Conservation (phyloP, 2,113 vertebrate genomes). For the Arvicanthis niloticus region DNA sequence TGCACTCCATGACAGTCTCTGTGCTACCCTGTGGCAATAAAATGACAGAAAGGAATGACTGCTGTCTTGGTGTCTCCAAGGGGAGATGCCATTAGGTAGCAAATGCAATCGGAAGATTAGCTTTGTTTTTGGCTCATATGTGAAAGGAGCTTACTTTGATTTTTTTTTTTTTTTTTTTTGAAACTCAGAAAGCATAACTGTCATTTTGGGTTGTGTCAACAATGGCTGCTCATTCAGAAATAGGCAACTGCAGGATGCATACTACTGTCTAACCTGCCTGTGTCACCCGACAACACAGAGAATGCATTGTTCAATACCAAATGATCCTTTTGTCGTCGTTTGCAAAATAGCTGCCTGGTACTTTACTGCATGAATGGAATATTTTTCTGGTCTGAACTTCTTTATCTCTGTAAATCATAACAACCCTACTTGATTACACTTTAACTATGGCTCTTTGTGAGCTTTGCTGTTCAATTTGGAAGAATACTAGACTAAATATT, state of each 20-base stretch:
- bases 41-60: not conserved
- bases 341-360: not conserved
- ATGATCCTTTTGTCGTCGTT: not conserved
- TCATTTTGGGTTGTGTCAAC: not conserved
- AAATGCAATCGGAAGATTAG: not conserved
- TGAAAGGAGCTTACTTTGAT: not conserved
- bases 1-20: not conserved
- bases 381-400: not conserved
- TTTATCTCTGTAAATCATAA: constrained; percentile 25
- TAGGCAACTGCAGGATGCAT: rapidly evolving
- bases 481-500: not conserved
- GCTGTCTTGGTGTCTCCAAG: not conserved
- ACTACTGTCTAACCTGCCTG: not conserved
- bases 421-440: not conserved
- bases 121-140: not conserved
- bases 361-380: not conserved
- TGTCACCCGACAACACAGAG: rapidly evolving
- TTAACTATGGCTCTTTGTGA: not conserved
- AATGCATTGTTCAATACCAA: not conserved
- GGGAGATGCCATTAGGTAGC: not conserved
- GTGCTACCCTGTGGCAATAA: not conserved
- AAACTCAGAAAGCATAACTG: not conserved
- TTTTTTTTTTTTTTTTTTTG: not conserved
- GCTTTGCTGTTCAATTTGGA: not conserved
- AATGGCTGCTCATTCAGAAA: not conserved